Conservation (phyloP, 2,888 invertebrate genomes). For the Tachina grossa region DNA sequence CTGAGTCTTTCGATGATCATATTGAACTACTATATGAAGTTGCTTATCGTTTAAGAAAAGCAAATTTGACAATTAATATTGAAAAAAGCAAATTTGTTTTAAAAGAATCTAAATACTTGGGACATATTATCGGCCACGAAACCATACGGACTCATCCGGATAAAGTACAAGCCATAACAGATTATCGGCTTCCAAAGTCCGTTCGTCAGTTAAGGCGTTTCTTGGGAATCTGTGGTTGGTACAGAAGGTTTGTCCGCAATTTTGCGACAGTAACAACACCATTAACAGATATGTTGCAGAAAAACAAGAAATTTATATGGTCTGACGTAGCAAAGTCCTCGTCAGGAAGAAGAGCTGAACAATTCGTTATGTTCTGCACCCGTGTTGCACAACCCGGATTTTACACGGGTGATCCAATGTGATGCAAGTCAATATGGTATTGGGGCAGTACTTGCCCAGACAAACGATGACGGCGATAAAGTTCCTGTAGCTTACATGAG, state of each 20-base stretch:
- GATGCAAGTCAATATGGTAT: not conserved
- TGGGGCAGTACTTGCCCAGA: not conserved
- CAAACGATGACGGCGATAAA: not conserved
- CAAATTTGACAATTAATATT: not conserved
- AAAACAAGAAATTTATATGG: not conserved
- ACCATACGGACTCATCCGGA: constrained; percentile 8
- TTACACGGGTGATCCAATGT: not conserved
- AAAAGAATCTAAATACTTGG: constrained; percentile 5
- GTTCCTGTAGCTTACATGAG: constrained; percentile 9
- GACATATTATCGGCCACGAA: not conserved
- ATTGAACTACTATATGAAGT: not conserved
- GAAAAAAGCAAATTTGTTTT: not conserved
- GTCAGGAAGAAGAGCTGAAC: constrained; percentile 3
- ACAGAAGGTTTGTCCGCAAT: constrained; percentile 13
- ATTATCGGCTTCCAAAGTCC: constrained; percentile 13
- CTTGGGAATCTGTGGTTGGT: constrained; percentile 23
- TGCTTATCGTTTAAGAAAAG: not conserved
- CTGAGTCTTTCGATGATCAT: not conserved
- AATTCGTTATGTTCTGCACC: not conserved
- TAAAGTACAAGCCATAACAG: not conserved
- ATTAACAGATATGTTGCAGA: constrained; percentile 24
- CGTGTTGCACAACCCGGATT: not conserved
- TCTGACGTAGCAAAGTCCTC: constrained; percentile 16
- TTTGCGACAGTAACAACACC: constrained; percentile 15
- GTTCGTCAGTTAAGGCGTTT: constrained; percentile 25